Percentiles rank a stretch among this genome's conserved stretches.
phyloP scores from a whole-genome alignment of 1,140 invertebrate species.

The Bicyclus anynana region DNA sequence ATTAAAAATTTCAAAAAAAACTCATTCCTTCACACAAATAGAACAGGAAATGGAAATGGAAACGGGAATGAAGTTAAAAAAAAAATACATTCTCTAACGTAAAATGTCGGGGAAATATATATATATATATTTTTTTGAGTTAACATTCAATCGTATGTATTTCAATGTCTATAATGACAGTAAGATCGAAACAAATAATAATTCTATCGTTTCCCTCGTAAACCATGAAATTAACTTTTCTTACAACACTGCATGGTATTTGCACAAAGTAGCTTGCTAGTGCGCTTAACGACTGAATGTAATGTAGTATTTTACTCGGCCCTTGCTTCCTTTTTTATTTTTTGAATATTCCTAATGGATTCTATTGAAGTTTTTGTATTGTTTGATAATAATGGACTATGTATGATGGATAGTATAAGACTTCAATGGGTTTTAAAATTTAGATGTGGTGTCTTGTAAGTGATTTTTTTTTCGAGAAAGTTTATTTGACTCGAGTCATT shows the following conservation, averaged over 20 bases:
- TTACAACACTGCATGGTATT: conserved; percentile 6
- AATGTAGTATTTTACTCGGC: conserved; percentile 38
- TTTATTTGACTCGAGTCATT: background rate
- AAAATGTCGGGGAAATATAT: too few relatives aligned
- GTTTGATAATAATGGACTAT: conserved; percentile 5
- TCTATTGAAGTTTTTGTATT: conserved; percentile 35
- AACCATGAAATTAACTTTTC: background rate
- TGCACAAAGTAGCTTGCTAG: conserved; percentile 23
- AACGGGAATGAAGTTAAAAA: too few relatives aligned
- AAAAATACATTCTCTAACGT: too few relatives aligned
- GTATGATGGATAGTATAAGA: background rate
- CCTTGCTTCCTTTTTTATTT: conserved; percentile 45
- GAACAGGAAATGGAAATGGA: too few relatives aligned
- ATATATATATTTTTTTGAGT: too few relatives aligned
- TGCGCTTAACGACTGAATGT: conserved; percentile 37
- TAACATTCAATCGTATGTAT: too few relatives aligned
- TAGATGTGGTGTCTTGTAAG: background rate
- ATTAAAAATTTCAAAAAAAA: too few relatives aligned
- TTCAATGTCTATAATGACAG: background rate
- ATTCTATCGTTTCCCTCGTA: background rate
- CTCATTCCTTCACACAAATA: too few relatives aligned
- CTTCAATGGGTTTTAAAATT: background rate
- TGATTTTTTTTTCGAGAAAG: background rate
- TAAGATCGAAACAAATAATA: background rate
- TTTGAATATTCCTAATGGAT: conserved; percentile 35